Percentiles rank a stretch among this genome's conserved stretches.
phyloP scores from a whole-genome alignment of 1,140 invertebrate species.

The Solenopsis invicta region DNA sequence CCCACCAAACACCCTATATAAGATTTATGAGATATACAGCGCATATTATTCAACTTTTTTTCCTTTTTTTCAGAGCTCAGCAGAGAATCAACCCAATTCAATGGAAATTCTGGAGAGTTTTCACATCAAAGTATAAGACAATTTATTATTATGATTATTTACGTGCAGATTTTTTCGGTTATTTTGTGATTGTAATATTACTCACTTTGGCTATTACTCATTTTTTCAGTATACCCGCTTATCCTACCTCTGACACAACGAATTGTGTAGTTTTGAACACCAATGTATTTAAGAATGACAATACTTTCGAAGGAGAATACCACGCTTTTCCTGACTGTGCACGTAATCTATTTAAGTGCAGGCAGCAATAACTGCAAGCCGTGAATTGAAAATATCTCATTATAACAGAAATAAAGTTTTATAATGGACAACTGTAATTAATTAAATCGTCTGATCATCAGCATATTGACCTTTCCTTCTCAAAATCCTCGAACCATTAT shows the following conservation, averaged over 20 bases:
- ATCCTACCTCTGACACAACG: background rate
- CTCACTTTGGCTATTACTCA: background rate
- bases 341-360: background rate
- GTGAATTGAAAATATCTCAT: background rate
- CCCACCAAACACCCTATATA: too few relatives aligned
- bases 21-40: too few relatives aligned
- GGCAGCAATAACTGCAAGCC: background rate
- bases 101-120: too few relatives aligned
- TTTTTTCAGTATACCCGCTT: background rate
- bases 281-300: background rate
- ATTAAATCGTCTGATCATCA: background rate
- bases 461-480: background rate
- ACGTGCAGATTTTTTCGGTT: background rate
- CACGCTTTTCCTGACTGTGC: background rate
- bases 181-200: slow-evolving; percentile 8
- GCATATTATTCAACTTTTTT: background rate
- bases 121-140: background rate
- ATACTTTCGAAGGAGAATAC: background rate
- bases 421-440: slow-evolving; percentile 5
- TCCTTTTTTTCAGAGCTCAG: background rate
- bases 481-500: background rate
- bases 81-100: too few relatives aligned
- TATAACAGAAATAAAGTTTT: slow-evolving; percentile 4
- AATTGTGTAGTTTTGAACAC: background rate
- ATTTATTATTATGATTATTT: background rate